Percentiles rank a stretch among this genome's conserved stretches.
Evolutionary conservation across 1,140 invertebrate species (phyloP).

Genomic region (Calephelis virginiensis): DNA sequence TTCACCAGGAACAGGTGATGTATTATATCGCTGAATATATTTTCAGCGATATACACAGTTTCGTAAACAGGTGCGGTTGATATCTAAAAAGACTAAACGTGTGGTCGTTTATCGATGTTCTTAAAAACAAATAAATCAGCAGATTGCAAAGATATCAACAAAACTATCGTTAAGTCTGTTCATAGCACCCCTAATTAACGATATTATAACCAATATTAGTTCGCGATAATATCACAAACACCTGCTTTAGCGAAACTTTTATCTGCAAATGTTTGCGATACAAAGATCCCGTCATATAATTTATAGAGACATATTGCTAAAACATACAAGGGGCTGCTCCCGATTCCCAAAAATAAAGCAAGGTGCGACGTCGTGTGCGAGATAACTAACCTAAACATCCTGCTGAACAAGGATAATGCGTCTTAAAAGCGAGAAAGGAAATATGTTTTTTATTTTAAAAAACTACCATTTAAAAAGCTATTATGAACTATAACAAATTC

Average conservation of each 20-base stretch:
- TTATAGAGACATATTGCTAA: conserved; percentile 52
- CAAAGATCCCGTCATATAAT: conserved; percentile 64
- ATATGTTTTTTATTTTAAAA: conserved; percentile 58
- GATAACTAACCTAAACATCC: conserved; percentile 73
- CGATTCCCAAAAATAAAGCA: conserved; percentile 42
- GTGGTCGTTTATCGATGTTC: conserved; percentile 2
- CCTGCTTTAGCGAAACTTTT: conserved; percentile 57
- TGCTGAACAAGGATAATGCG: conserved; percentile 58
- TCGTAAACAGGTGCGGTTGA: neutral
- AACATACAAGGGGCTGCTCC: conserved; percentile 47
- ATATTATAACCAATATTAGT: conserved; percentile 44
- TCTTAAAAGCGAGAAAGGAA: conserved; percentile 52
- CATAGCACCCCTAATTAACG: conserved; percentile 48
- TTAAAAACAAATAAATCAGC: conserved; percentile 11
- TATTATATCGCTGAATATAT: no score
- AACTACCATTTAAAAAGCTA: conserved; percentile 33
- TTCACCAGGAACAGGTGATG: no score
- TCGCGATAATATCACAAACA: conserved; percentile 58
- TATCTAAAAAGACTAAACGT: neutral
- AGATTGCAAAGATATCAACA: conserved; percentile 27
- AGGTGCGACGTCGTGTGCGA: conserved; percentile 70
- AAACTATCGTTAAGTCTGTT: conserved; percentile 25
- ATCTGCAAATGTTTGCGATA: conserved; percentile 61
- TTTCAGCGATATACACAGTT: neutral
- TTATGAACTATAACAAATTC: conserved; percentile 26